phyloP scores from a whole-genome alignment of 1,140 invertebrate genomes.

The Saccostrea glomerata region DNA sequence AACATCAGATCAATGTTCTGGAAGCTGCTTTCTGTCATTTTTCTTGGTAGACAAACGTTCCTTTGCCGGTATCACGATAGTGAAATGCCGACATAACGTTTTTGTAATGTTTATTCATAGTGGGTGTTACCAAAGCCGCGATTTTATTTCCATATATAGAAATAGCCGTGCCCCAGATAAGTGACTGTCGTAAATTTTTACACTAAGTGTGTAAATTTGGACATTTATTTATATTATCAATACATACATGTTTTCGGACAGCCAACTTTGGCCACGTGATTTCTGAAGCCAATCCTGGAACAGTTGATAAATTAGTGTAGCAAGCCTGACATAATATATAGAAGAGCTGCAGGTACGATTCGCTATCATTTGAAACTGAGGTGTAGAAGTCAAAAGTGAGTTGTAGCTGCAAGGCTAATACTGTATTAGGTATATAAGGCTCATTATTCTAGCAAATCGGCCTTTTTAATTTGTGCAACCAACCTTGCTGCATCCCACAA shows the following conservation, averaged over 20 bases:
- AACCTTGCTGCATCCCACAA: conserved; percentile 19
- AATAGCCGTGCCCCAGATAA: conserved; percentile 7
- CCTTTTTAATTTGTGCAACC: conserved; percentile 36
- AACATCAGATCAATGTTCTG: conserved; percentile 36
- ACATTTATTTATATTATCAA: conserved; percentile 35
- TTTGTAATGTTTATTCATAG: conserved; percentile 25
- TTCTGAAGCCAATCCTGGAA: conserved; percentile 55
- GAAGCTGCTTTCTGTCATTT: conserved; percentile 15
- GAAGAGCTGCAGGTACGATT: conserved; percentile 52
- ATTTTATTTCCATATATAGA: conserved; percentile 32
- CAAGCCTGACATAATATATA: conserved; percentile 53
- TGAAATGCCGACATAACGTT: conserved; percentile 13
- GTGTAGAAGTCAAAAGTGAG: background rate
- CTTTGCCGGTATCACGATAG: background rate
- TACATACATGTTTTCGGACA: conserved; percentile 31
- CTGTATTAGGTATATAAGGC: conserved; percentile 48
- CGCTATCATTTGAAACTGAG: conserved; percentile 15
- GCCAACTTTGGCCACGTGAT: conserved; percentile 49
- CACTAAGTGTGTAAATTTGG: conserved; percentile 35
- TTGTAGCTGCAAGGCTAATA: conserved; percentile 41
- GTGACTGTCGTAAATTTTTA: conserved; percentile 21
- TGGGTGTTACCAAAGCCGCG: conserved; percentile 10
- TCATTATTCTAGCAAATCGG: background rate
- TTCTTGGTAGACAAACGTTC: background rate
- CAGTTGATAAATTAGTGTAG: conserved; percentile 57